Conservation (phyloP, 2,797 vertebrate genomes). For the Syngnathus acus region DNA sequence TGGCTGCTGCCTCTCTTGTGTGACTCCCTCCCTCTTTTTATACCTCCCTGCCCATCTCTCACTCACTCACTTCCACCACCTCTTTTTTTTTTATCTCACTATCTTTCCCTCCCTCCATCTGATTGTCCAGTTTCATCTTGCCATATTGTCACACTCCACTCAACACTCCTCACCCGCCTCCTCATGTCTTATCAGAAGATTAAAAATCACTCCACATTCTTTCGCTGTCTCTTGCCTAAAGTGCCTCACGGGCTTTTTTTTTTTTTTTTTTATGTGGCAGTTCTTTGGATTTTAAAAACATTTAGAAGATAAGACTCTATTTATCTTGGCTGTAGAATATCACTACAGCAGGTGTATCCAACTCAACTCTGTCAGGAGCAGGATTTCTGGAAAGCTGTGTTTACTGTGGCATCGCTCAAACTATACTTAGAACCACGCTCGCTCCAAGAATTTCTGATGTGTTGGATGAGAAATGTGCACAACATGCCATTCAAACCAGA, state of each 20-base stretch:
- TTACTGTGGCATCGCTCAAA: not conserved
- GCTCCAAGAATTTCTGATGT: conserved; percentile 2
- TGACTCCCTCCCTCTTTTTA: conserved; percentile 69
- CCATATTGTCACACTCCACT: conserved; percentile 29
- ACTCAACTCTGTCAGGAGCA: not conserved
- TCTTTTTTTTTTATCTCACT: conserved; percentile 51
- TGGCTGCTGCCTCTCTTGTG: conserved; percentile 71
- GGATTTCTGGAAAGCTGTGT: not conserved
- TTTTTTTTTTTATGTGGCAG: not conserved
- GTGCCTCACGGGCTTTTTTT: not conserved
- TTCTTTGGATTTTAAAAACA: conserved; percentile 1
- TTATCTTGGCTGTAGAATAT: not conserved
- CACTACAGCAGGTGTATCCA: conserved; percentile 3
- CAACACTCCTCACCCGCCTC: conserved; percentile 14
- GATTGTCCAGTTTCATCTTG: conserved; percentile 54
- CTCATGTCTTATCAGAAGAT: conserved; percentile 35
- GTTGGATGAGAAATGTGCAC: conserved; percentile 2
- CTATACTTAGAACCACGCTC: not conserved
- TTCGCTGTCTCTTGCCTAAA: conserved; percentile 9
- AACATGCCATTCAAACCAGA: conserved; percentile 5
- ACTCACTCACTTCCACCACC: conserved; percentile 62
- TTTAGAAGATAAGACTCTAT: not conserved
- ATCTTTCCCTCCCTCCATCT: conserved; percentile 55
- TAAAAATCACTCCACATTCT: conserved; percentile 28
- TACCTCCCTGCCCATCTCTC: conserved; percentile 68